Evolutionary conservation across 2,113 vertebrate genomes (phyloP), one percentile per base, ranked within the genome.

Genomic region (Parotia lawesii): DNA sequence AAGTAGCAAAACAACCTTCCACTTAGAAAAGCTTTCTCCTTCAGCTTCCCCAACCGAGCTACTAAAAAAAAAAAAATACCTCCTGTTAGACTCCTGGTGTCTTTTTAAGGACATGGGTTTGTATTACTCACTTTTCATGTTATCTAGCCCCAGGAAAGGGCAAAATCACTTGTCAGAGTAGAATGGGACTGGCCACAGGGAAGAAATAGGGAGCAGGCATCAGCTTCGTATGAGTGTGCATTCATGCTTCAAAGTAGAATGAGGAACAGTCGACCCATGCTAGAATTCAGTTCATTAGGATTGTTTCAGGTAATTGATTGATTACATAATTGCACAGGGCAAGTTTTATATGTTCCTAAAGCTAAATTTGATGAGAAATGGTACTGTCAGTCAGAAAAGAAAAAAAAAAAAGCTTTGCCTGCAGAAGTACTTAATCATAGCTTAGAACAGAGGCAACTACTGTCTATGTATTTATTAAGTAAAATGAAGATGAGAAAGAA

Each of bases 21-120:
- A 5, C 13, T 48, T 31, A n/a, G 17, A 60, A 75, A 24, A 66
- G 15, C 9, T 35, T 78, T 37, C 25, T 51, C 79, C 35, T 89
- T 81, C 21, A 9, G 3, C 14, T 87, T 87, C 11, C 4, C 2
- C 31, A 4, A 12, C 37, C 21, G 47, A 67, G 3, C 21, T 67
- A 42, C 15, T 37, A n/a, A 87, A 86, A 19, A 2, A 45, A 2
- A 45, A 62, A 67, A 47, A 35, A 6, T 3, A 17, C 21, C 6
- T 62, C 12, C 16, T 0, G 0, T 53, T 27, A 47, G 24, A 37
- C 5, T 62, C 1, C 1, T 1, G 1, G 10, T 87, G 29, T 50
- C 28, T 51, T 77, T 77, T 81, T 48, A 74, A 77, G 35, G 56
- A n/a, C 23, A 40, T 29, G 14, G 4, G 0, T 60, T 86, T 77